Conservation (phyloP, 2,888 invertebrate genomes). For the Plebejus anna region DNA sequence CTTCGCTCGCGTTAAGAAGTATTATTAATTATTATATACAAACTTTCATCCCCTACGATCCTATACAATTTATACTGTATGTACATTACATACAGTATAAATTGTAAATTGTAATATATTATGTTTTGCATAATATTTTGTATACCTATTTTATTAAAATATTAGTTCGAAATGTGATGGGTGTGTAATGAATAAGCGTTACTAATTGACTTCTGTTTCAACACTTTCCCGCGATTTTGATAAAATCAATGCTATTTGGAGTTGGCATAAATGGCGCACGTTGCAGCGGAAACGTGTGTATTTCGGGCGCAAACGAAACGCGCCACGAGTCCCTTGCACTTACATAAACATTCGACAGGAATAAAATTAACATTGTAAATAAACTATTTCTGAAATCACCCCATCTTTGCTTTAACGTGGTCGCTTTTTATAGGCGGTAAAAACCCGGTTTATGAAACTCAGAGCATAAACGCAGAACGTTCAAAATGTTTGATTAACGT, state of each 20-base stretch:
- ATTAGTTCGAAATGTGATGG: no score
- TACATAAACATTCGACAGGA: constrained; percentile 12
- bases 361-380: constrained; percentile 11
- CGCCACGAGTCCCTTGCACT: constrained; percentile 17
- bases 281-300: constrained; percentile 20
- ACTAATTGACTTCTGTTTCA: background rate
- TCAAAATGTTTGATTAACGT: background rate
- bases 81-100: no score
- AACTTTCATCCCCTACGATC: no score
- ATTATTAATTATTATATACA: no score
- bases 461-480: background rate
- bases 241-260: constrained; percentile 2
- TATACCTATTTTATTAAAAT: no score
- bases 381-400: constrained; percentile 21
- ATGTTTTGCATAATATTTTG: no score
- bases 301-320: constrained; percentile 18
- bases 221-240: background rate
- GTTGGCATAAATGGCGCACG: constrained; percentile 9
- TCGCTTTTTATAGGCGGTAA: background rate
- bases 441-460: background rate
- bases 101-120: no score
- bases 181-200: background rate
- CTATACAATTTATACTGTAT: no score
- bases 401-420: background rate
- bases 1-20: no score